Base-by-base conservation (phyloP, 2,797 vertebrate genomes). In the Hemibagrus guttatus region DNA sequence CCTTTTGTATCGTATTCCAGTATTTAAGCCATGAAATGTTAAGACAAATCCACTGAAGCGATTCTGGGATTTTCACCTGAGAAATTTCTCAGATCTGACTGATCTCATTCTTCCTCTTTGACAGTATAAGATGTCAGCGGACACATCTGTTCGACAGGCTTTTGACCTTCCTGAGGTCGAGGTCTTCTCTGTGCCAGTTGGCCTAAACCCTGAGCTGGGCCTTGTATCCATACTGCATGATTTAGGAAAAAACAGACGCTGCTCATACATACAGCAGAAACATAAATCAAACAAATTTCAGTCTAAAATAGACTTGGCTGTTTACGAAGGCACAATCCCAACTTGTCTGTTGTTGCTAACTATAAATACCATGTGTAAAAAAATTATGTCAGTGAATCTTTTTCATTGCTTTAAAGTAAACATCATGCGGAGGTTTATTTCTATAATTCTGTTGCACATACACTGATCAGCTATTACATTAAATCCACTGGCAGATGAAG, bases 141-240 rank as follows among this genome's bases (percentile, higher is more conserved):
- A 88, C 91, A 92, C 93, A 94, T 94, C 93, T 95, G 94, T 89
- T 90, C 84, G n/a, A 87, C 92, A 93, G 93, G 89, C 85, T 49
- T 63, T 87, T 92, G 92, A 91, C 91, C 91, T 93, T 91, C 91
- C 87, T 6, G 49, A 83, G 54, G 83, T 89, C 52, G 69, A 11
- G 88, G 89, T 87, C 84, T 90, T 89, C 87, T 86, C 86, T 84
- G 42, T 66, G 81, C 89, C 56, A 59, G 78, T 42, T 80, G 78
- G 56, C 9, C 35, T 16, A 35, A 39, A 17, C 56, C 76, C 56
- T 75, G 46, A 75, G 31, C 56, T 64, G 74, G 42, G 66, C 49
- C 58, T 31, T 83, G 58, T 39, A 61, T 49, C 46, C 28, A 56
- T 56, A n/a, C 79, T 81, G 26, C 59, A 84, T 83, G 75, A 86